A percentile compares a stretch with the other conserved stretches of the same genome.
Conservation (phyloP, 2,888 invertebrate species). For the Ischnus inquisitorius region DNA sequence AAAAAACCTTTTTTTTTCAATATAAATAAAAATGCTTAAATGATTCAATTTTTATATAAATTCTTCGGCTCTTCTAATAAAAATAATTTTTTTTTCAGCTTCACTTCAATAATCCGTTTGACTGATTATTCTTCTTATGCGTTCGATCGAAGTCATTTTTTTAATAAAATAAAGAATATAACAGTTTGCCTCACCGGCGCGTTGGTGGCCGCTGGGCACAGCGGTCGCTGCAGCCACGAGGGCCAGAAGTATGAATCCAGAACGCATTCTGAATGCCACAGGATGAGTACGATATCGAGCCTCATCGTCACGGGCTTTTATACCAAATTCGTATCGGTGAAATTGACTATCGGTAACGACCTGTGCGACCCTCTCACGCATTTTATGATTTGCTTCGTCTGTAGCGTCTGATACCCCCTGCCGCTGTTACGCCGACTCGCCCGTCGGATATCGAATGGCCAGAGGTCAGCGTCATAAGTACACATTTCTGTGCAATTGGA, state of each 20-base stretch:
- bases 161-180: not conserved
- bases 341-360: conserved; percentile 78
- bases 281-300: conserved; percentile 76
- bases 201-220: conserved; percentile 73
- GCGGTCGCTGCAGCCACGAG: conserved; percentile 81
- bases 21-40: no score
- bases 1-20: no score
- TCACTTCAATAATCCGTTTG: no score
- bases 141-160: no score
- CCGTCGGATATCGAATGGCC: conserved; percentile 47
- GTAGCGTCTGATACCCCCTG: conserved; percentile 47
- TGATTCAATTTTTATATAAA: no score
- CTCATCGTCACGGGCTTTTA: conserved; percentile 78
- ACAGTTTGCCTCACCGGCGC: conserved; percentile 80
- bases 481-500: not conserved
- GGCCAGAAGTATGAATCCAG: conserved; percentile 81
- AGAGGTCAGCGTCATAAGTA: conserved; percentile 39
- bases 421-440: not conserved
- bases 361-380: conserved; percentile 75
- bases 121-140: no score
- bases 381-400: conserved; percentile 22
- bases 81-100: no score
- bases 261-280: conserved; percentile 82
- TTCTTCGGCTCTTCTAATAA: no score
- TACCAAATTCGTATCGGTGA: conserved; percentile 80